Base-by-base conservation (phyloP, 2,888 invertebrate species). In the Monoplex corrugatus region DNA sequence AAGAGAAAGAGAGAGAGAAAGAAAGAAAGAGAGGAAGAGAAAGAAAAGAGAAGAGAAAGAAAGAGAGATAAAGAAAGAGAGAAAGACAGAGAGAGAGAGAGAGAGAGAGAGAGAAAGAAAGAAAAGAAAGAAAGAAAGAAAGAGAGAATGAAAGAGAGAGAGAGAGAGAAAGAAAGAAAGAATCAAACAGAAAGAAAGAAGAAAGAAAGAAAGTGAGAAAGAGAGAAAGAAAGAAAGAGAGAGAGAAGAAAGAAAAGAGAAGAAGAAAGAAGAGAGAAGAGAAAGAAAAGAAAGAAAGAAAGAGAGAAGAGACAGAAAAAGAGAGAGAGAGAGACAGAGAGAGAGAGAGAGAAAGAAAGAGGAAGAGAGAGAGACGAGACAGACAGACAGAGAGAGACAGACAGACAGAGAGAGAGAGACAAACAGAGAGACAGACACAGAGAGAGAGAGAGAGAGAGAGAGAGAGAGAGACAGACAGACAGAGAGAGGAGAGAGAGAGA, bases 401-500 rank as follows among this genome's bases (percentile, higher is more conserved):
- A 63, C 63, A 16, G 13, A 8, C 3, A 63, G 63, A 63, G 63
- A 16, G 63, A 23, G 3, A 16, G 23, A 8, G 23, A 63, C 3
- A 16, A 3, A 63, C 16, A 16, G 63, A 63, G 23, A 8, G 23
- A 8, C 3, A 63, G 63, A 63, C 3, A 16, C 23, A 63, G 13
- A 63, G 13, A 63, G 13, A 63, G 63, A 16, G 23, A 16, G 63
- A 63, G 63, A 16, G 23, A 8, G 23, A 16, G 13, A 63, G 23
- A 8, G 50, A 50, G 50, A 50, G 50, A 50, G 50, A 50, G 50
- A 50, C 10, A 50, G 28, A 85, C 10, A 45, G 85, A 45, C 6
- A 85, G 85, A 85, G 85, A 85, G 85, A 85, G 44, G 19, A 50
- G 50, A 85, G 44, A 44, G 85, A 85, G 85, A 85, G 85, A 85